Conservation (phyloP, 2,888 invertebrate species). For the Diplolepis rosae region DNA sequence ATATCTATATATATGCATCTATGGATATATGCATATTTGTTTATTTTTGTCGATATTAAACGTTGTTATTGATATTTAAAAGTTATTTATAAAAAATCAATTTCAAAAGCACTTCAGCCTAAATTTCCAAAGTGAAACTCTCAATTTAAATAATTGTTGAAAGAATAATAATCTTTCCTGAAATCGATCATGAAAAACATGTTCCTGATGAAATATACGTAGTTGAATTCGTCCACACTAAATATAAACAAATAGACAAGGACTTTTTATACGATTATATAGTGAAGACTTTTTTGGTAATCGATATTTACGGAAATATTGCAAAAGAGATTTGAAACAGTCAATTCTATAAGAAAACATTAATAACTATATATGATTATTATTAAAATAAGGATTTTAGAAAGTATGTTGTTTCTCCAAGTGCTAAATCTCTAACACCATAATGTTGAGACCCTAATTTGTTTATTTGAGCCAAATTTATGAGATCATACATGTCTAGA, state of each 20-base stretch:
- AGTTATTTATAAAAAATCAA: background rate
- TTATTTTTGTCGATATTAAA: too few relatives aligned
- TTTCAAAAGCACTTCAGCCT: too few relatives aligned
- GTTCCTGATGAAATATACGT: constrained; percentile 9
- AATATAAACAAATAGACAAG: background rate
- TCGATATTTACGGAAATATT: background rate
- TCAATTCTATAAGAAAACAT: background rate
- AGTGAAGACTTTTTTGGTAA: background rate
- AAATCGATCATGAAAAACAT: constrained; percentile 3
- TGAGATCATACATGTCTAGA: constrained; percentile 59
- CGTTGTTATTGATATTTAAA: too few relatives aligned
- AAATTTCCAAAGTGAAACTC: background rate
- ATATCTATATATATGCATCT: too few relatives aligned
- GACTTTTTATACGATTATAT: constrained; percentile 2
- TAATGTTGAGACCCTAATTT: constrained; percentile 61
- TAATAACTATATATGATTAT: background rate
- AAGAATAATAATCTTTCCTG: background rate
- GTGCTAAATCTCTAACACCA: constrained; percentile 59
- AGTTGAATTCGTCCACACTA: constrained; percentile 7
- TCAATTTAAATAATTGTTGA: background rate
- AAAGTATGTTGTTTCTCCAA: background rate
- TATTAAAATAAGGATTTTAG: background rate
- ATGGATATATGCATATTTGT: too few relatives aligned
- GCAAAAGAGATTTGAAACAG: background rate
- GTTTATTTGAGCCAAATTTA: constrained; percentile 63